Conservation (phyloP, 2,888 invertebrate species). For the Caenorhabditis panamensis region DNA sequence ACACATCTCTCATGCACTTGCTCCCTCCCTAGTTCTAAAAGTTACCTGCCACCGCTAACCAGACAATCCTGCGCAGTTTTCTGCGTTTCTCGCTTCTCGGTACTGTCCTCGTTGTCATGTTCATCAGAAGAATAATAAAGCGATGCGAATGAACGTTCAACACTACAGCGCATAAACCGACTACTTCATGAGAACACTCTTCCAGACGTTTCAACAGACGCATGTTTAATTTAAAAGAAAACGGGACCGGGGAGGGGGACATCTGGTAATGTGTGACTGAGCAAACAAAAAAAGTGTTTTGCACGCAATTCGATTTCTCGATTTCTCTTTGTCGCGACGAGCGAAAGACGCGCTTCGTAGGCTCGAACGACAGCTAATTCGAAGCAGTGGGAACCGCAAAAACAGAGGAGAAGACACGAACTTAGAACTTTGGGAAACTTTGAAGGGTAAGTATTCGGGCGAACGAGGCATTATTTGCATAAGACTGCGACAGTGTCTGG, state of each 20-base stretch:
- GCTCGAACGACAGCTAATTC: slow-evolving; percentile 38
- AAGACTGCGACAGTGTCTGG: slow-evolving; percentile 45
- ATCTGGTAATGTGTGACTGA: slow-evolving; percentile 39
- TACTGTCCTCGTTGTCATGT: slow-evolving; percentile 15
- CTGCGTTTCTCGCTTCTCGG: slow-evolving; percentile 5
- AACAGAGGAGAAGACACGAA: slow-evolving; percentile 5
- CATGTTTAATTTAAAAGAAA: slow-evolving; percentile 19
- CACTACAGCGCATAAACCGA: no score
- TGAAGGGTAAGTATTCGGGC: neutral
- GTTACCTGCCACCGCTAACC: slow-evolving; percentile 14
- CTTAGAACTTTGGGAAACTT: slow-evolving; percentile 12
- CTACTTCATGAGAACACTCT: no score
- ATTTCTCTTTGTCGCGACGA: neutral
- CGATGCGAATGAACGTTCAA: no score
- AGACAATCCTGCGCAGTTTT: slow-evolving; percentile 14
- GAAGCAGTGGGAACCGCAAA: neutral
- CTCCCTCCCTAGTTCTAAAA: neutral
- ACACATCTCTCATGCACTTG: neutral
- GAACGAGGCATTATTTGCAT: slow-evolving; percentile 43
- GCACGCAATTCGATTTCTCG: slow-evolving; percentile 35
- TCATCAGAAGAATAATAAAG: slow-evolving; percentile 25
- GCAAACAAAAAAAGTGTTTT: slow-evolving; percentile 41
- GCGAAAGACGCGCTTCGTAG: neutral
- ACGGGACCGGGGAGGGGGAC: neutral
- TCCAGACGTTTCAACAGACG: neutral